Base-by-base conservation (phyloP, 2,113 vertebrate genomes). In the Trogon melanurus region DNA sequence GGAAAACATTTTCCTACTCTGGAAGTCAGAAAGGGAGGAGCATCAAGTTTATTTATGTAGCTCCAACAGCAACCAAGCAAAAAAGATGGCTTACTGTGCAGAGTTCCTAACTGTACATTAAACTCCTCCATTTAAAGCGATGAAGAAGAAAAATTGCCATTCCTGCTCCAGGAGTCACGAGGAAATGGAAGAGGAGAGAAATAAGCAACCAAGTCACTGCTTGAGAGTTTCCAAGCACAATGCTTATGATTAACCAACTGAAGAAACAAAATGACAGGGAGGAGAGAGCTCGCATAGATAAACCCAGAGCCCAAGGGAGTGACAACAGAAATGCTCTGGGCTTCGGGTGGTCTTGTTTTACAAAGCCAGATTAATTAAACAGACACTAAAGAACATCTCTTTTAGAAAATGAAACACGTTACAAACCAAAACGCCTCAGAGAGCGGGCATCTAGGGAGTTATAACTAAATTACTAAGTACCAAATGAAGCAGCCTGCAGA, bases 401-500 rank as follows among this genome's bases (percentile, higher is more conserved):
- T 44, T 91, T 16, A 80, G 75, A 95, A 97, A 96, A 87, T 53
- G 85, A 87, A 94, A 91, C 75, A 85, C 2, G 3, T 79, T 94
- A 87, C 82, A 89, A 97, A 92, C 82, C 70, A 81, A 75, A 91
- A 91, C 0, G 38, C 94, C 91, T 78, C 60, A 25, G 87, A 95
- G 92, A 96, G 87, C 0, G 10, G 90, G 70, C 54, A 83, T 83
- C 91, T 36, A 75, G 95, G 90, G 92, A 83, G 79, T 71, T 93
- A 73, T 72, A 95, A 94, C 85, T 95, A 95, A 97, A 96, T 97
- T 95, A 93, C 88, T 25, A 78, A 85, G 65, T 45, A 94, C 89
- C 91, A 95, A 97, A 97, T 93, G 96, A 97, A 97, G 97, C 93
- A 93, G 95, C 79, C 86, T 72, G 47, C 58, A 85, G 84, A 97